Evolutionary conservation across 2,888 invertebrate genomes (phyloP).

Genomic region (Adineta ricciae): DNA sequence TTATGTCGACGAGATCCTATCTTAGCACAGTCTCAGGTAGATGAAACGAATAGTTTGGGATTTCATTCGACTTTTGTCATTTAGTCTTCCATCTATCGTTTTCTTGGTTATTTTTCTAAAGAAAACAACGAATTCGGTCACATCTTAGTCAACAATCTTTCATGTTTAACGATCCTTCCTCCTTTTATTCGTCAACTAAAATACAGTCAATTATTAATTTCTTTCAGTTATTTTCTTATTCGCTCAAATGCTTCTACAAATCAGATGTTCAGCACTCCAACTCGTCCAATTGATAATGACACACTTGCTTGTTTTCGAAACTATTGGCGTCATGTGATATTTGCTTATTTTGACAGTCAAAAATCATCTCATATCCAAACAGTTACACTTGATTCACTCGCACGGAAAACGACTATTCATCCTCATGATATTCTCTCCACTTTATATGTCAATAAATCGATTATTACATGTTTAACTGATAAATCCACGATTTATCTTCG

Average conservation of each 20-base stretch:
- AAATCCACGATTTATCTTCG: neutral
- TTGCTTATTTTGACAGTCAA: neutral
- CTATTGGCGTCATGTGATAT: neutral
- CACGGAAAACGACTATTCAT: neutral
- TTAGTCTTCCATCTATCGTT: neutral
- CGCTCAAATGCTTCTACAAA: neutral
- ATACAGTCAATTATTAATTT: constrained; percentile 10
- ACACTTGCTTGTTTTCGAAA: neutral
- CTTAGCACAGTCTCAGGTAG: neutral
- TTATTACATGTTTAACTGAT: neutral
- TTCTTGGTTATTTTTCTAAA: constrained; percentile 19
- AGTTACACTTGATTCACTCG: neutral
- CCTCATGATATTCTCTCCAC: neutral
- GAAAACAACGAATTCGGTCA: neutral
- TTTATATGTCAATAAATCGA: neutral
- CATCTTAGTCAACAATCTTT: neutral
- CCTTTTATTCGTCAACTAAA: neutral
- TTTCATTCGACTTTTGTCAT: neutral
- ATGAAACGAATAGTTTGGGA: neutral
- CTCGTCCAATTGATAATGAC: neutral
- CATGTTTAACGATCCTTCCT: neutral
- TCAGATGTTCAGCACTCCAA: neutral
- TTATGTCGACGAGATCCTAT: neutral
- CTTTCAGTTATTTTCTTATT: constrained; percentile 1
- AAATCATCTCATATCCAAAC: neutral